Evolutionary conservation across 2,888 invertebrate species (phyloP), one percentile per base, ranked within the genome.

Genomic region (Andrena marginata): DNA sequence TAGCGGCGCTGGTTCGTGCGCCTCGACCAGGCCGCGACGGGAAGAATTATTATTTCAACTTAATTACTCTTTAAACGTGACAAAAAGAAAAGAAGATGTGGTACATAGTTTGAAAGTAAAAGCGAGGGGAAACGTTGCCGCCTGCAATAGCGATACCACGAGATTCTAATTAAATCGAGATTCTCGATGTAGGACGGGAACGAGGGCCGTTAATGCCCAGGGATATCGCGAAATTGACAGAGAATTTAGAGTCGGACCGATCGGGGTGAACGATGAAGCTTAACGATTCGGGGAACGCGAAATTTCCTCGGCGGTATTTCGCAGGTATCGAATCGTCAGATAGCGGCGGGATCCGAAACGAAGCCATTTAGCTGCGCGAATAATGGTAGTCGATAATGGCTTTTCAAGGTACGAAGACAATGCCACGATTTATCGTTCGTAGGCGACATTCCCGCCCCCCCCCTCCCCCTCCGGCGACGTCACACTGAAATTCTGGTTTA

Each of bases 391-490:
- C 84, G 88, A 87, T 87, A 87, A 87, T 87, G 86, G 88, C 82
- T 82, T 82, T 87, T 65, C 86, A 81, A 73, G 84, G 77, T 80
- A 76, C 83, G 75, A 81, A 85, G 84, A 87, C 87, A 85, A 82
- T 84, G 81, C 72, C 67, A 67, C 79, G 84, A 89, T 90, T 90
- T 89, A 89, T 88, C 85, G 89, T 89, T 88, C 87, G 87, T 87
- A 76, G 82, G 76, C 86, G 82, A 65, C 83, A 80, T 86, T 84
- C 85, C 26, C 63, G 54, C 42, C 26, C 56, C 5, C 26, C 16
- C 2, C 62, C 5, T 0, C 5, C 26, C 16, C 2, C 62, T 0
- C 1, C n/a, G 23, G 8, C 63, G 48, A 54, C 33, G 62, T 49
- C 59, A 33, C 63, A 59, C 23, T 1, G 33, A 8, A 31, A 51